Base-by-base conservation (phyloP, 1,140 invertebrate genomes). In the Drosophila persimilis region DNA sequence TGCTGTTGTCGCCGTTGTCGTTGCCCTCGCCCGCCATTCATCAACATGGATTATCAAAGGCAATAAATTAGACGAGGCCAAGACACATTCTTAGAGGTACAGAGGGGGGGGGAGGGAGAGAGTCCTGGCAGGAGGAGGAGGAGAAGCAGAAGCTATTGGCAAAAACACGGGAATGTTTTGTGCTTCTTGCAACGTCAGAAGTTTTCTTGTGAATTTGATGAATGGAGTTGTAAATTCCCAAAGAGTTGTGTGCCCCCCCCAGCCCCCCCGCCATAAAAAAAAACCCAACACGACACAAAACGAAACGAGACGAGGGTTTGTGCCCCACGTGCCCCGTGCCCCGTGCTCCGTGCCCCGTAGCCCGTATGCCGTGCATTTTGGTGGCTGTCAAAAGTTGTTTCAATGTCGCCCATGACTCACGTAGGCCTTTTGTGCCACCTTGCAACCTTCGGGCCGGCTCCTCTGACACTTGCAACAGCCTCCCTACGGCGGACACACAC, bases 1-100 rank as follows among this genome's bases (percentile, higher is more conserved):
- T 60, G 69, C 61, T 43, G 55, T 29, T 47, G 55, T 47, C 54
- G 43, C 53, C 46, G 41, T 22, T 44, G n/a, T 39, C 35, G 35
- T 39, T 39, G 35, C 35, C 35, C 13, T 39, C 56, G 48, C 41
- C 13, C 46, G 74, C 81, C 77, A 88, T 86, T 86, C 81, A 86
- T 86, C 83, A 86, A 81, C 73, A 60, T 64, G 74, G 81, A 88
- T 85, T 85, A 85, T 62, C 77, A 81, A 69, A 63, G 60, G 78
- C 83, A 80, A 86, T 86, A 86, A 86, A 86, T 86, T 86, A 81
- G 78, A 69, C 56, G 65, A 79, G 66, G 80, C 53, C 26, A 39
- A 45, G 55, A 5, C 35, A 39, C 55, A 61, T 53, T 50, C 22
- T 47, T 44, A 13, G 35, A 13, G 35, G 11, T 13, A 31, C 6